Base-by-base conservation (phyloP, 2,888 invertebrate genomes). In the Tachina fera region DNA sequence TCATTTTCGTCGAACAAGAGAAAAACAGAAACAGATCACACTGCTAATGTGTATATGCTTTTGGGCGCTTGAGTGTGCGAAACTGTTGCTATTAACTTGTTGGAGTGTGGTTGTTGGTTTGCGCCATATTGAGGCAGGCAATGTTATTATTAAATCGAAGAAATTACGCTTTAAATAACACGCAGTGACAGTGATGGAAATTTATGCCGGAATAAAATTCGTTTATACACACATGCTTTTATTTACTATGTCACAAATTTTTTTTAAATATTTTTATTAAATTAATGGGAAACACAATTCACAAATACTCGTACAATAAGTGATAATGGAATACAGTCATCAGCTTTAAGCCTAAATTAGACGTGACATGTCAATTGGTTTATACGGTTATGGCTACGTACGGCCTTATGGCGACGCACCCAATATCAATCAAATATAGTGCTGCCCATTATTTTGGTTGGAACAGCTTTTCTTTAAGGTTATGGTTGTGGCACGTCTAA, bases 1-100 rank as follows among this genome's bases (percentile, higher is more conserved):
- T 92, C 92, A 92, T 92, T 91, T 90, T 87, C 87, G 75, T 71
- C 47, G 63, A 81, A 19, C 49, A 53, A 79, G 67, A 79, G 67
- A 80, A 45, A 47, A 63, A 53, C 56, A 63, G n/a, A 39, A 67
- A 45, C 60, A 81, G 53, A 68, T 45, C 71, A 86, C 63, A 60
- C 67, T 70, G 72, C 51, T 79, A 63, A 67, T 70, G 6, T 80
- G n/a, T 56, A 63, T 43, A 71, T 78, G 78, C 39, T 71, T 72
- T 74, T 61, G 61, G 61, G 47, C 51, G 19, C 43, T 61, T 47
- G 16, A 51, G 41, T 61, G 39, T 47, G 43, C 9, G 39, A 41
- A 60, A 51, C 16, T 74, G 67, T 67, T 56, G 9, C 41, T 43
- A 51, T 19, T 19, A 43, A 16, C 53, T 47, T 8, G 16, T 14